A percentile compares a stretch with the other conserved stretches of the same genome.
Evolutionary conservation across 1,140 invertebrate genomes (phyloP).

Genomic region (Nomia melanderi): DNA sequence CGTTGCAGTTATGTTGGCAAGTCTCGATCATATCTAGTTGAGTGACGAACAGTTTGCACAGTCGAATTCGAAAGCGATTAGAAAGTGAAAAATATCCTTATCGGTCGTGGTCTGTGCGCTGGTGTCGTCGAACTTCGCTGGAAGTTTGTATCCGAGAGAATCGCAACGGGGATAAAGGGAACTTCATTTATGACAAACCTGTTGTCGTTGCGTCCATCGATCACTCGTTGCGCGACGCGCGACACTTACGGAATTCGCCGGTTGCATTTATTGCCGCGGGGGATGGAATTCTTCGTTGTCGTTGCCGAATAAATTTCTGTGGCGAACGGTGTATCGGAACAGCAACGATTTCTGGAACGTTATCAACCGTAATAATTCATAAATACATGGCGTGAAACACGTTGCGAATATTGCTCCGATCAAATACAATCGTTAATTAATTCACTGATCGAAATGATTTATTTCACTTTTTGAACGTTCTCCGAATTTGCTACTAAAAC

Average conservation of each 20-base stretch:
- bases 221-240: conserved; percentile 48
- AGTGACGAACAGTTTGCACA: background rate
- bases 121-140: background rate
- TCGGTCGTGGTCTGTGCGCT: background rate
- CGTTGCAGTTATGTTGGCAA: too few species aligned
- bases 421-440: background rate
- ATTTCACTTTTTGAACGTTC: too few species aligned
- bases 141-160: background rate
- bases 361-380: conserved; percentile 30
- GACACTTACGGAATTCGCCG: conserved; percentile 59
- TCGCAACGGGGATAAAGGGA: conserved; percentile 1
- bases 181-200: conserved; percentile 58
- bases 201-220: conserved; percentile 59
- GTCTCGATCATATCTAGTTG: too few species aligned
- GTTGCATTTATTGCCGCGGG: conserved; percentile 54
- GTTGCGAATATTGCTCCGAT: too few species aligned
- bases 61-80: conserved; percentile 9
- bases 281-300: conserved; percentile 53
- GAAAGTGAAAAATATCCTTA: conserved; percentile 11
- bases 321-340: conserved; percentile 24
- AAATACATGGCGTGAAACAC: background rate
- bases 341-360: conserved; percentile 27
- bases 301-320: conserved; percentile 29
- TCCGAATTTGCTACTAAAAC: too few species aligned
- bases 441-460: too few species aligned